Evolutionary conservation across 2,113 vertebrate genomes (phyloP), one percentile per base, ranked within the genome.

Genomic region (Hipposideros armiger): DNA sequence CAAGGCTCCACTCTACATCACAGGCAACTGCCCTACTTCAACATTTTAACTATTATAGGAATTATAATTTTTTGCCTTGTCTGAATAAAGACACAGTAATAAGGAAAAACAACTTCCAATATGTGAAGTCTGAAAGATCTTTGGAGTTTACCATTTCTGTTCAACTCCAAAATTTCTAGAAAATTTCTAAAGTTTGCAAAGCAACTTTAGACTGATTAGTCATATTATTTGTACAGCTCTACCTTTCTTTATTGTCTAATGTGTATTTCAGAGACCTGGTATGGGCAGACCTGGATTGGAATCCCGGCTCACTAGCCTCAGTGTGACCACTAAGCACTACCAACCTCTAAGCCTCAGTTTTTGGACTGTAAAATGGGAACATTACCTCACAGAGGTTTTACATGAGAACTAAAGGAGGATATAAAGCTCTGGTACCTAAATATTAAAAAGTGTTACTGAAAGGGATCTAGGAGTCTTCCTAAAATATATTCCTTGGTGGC

Each of bases 101-200:
- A 86, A 54, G 32, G 62, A 60, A 77, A 86, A 92, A 47, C n/a
- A 24, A 58, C 16, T 86, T 20, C 66, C 4, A 56, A 66, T 36
- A 42, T 72, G 45, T 70, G 14, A 87, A 58, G 28, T 66, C 10
- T 66, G 24, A 82, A 70, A 86, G 45, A 76, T 32, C 3, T 22
- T 67, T 42, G 47, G 30, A 60, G 16, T 66, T 92, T 62, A 54
- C n/a, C 20, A 84, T 87, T 67, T 72, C 70, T 92, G 85, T 67
- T 40, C 66, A 90, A 82, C 42, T 24, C 13, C 80, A 54, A 62
- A 28, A 86, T 16, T 52, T 67, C n/a, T 54, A 72, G 52, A 87
- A 94, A 90, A 87, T 70, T 32, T 54, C 52, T 64, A 24, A 60
- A 76, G 66, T 78, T 30, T 91, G 47, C 64, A 95, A 95, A 70